Evolutionary conservation across 2,113 vertebrate genomes (phyloP).

Genomic region (Prunella himalayana): DNA sequence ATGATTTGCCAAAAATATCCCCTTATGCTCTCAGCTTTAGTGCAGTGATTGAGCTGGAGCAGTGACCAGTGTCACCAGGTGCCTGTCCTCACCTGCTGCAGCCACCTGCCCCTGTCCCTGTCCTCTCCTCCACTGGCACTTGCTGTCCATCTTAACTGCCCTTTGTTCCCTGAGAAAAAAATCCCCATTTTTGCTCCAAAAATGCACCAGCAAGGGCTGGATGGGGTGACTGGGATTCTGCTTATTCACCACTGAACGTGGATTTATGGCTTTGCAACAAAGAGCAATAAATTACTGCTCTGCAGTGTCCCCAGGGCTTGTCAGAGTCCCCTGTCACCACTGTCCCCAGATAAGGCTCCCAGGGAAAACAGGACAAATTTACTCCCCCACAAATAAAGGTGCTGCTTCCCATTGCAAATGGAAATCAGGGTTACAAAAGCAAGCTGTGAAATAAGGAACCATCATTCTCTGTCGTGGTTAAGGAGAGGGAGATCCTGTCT

Average conservation of each 20-base stretch:
- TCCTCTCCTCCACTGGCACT: background rate
- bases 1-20: background rate
- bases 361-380: background rate
- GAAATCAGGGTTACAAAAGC: background rate
- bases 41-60: background rate
- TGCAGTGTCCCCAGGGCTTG: background rate
- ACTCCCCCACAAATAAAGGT: background rate
- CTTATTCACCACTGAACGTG: background rate
- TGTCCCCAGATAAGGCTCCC: background rate
- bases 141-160: background rate
- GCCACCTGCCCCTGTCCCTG: background rate
- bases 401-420: background rate
- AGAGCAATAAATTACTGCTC: conserved; percentile 17
- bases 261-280: conserved; percentile 17
- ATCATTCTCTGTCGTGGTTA: background rate
- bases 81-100: background rate
- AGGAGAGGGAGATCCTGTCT: background rate
- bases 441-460: background rate
- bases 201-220: background rate
- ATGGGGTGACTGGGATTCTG: background rate
- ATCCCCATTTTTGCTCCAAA: background rate
- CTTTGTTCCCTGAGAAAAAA: background rate
- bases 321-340: background rate
- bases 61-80: background rate
- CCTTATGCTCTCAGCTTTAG: background rate